Conservation (phyloP, 2,797 vertebrate genomes). For the Syngnathus acus region DNA sequence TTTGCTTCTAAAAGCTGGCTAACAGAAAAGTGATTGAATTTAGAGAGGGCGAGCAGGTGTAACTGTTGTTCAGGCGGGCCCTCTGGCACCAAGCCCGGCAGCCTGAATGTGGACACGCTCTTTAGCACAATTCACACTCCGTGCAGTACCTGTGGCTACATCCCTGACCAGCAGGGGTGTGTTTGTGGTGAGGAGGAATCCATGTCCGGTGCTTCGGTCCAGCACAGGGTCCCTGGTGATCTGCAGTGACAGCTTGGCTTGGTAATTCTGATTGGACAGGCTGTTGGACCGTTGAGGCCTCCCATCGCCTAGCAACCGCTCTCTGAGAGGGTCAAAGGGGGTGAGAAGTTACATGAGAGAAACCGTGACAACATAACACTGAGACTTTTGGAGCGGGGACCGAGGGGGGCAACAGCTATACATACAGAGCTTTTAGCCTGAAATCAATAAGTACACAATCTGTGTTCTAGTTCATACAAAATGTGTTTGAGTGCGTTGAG, state of each 20-base stretch:
- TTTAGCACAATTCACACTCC: constrained; percentile 4
- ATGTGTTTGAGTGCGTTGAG: too few species aligned
- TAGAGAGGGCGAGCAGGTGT: constrained; percentile 53
- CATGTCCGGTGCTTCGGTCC: constrained; percentile 75
- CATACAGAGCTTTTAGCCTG: background rate
- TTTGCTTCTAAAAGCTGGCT: constrained; percentile 23
- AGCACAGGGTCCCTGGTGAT: constrained; percentile 82
- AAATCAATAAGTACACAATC: background rate
- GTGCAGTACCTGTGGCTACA: constrained; percentile 76
- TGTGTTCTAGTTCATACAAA: background rate
- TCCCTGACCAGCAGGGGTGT: constrained; percentile 85
- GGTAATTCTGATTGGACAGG: constrained; percentile 67
- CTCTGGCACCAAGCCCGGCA: constrained; percentile 41
- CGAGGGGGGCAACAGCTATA: background rate
- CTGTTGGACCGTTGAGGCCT: constrained; percentile 66
- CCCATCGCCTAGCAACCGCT: constrained; percentile 74
- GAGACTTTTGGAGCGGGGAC: background rate
- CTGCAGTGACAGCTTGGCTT: constrained; percentile 76
- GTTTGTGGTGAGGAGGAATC: constrained; percentile 80
- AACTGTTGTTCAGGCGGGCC: constrained; percentile 46
- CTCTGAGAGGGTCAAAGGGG: constrained; percentile 51
- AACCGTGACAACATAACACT: background rate
- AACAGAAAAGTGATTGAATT: constrained; percentile 55
- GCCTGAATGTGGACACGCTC: constrained; percentile 24
- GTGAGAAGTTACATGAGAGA: constrained; percentile 25